Evolutionary conservation across 1,140 invertebrate species (phyloP).

Genomic region (Spodoptera litura): DNA sequence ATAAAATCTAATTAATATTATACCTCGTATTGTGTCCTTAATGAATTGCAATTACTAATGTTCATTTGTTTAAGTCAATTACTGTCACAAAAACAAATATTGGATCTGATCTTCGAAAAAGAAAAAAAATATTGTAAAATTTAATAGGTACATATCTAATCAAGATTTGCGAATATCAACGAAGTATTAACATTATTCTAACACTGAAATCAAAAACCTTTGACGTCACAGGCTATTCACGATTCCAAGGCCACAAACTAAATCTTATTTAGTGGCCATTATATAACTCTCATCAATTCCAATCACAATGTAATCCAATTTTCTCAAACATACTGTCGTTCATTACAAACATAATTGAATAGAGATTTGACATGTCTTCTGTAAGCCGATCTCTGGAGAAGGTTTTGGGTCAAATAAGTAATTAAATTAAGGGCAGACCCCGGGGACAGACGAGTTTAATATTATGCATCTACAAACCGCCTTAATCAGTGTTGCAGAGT

Average conservation of each 20-base stretch:
- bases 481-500: conserved; percentile 48
- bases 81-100: too few species aligned
- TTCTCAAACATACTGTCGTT: conserved; percentile 31
- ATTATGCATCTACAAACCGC: conserved; percentile 54
- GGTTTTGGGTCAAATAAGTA: conserved; percentile 65
- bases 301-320: conserved; percentile 46
- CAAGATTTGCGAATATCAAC: too few species aligned
- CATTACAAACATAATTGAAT: conserved; percentile 50
- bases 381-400: conserved; percentile 39
- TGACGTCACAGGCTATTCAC: conserved; percentile 3
- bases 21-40: too few species aligned
- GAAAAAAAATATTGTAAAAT: too few species aligned
- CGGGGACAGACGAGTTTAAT: conserved; percentile 59
- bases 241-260: neutral
- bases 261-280: conserved; percentile 16
- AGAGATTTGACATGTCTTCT: conserved; percentile 46
- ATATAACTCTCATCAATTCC: conserved; percentile 22
- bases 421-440: conserved; percentile 63
- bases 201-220: neutral
- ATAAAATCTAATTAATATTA: too few species aligned
- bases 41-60: too few species aligned
- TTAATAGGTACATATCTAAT: too few species aligned
- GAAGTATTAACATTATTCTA: too few species aligned
- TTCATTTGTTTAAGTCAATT: too few species aligned
- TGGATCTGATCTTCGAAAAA: too few species aligned